Conservation (phyloP, 2,113 vertebrate genomes). For the Lepus europaeus region DNA sequence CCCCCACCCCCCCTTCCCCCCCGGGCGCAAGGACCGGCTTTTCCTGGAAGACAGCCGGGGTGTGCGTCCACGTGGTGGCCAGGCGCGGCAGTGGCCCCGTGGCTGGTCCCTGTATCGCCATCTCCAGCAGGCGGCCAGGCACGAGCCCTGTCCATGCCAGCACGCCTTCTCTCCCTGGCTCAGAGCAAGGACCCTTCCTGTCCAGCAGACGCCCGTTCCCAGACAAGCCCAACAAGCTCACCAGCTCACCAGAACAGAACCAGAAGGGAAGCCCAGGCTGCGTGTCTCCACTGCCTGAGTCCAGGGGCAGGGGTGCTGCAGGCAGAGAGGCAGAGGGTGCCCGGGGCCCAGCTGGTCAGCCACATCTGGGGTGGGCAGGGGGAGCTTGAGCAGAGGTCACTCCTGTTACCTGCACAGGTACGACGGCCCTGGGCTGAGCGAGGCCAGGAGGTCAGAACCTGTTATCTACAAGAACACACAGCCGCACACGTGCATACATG, state of each 20-base stretch:
- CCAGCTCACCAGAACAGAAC: not conserved
- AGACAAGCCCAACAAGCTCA: not conserved
- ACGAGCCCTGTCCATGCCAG: not conserved
- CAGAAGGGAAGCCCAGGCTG: not conserved
- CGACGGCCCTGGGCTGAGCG: not conserved
- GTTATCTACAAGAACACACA: not conserved
- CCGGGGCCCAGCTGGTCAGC: not conserved
- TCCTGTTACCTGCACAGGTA: not conserved
- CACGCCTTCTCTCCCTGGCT: not conserved
- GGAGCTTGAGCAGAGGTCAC: rapidly evolving
- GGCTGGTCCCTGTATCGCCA: not conserved
- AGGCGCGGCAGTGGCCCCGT: rapidly evolving
- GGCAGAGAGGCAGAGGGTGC: not conserved
- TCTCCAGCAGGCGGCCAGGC: not conserved
- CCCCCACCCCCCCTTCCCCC: not conserved
- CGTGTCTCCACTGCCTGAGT: not conserved
- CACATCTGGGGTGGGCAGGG: not conserved
- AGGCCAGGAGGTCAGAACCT: not conserved
- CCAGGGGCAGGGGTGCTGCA: rapidly evolving
- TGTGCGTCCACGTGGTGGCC: rapidly evolving
- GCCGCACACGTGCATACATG: rapidly evolving
- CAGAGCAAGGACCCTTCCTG: not conserved
- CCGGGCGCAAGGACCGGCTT: not conserved
- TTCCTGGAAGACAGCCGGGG: rapidly evolving
- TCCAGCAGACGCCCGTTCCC: not conserved